A percentile compares a stretch with the other conserved stretches of the same genome.
Conservation (phyloP, 1,140 invertebrate species). For the Hesperophylax magnus region DNA sequence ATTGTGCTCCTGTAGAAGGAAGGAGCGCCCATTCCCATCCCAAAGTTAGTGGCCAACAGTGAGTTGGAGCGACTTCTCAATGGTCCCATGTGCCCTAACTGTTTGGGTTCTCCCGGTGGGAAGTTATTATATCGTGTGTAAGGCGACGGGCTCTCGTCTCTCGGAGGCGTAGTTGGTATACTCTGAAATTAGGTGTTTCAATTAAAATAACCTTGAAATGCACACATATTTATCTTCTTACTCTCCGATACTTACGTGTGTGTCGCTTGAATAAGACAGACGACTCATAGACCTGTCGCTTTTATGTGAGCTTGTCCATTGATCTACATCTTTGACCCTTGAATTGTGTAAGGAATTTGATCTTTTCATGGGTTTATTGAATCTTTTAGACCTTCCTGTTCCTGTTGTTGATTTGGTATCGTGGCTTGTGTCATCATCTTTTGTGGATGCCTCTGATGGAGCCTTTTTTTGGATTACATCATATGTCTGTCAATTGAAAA, state of each 20-base stretch:
- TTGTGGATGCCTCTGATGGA: constrained; percentile 40
- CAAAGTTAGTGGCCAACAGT: constrained; percentile 44
- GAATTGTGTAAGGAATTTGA: constrained; percentile 67
- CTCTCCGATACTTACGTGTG: constrained; percentile 67
- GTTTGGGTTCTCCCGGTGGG: constrained; percentile 39
- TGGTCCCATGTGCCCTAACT: constrained; percentile 49
- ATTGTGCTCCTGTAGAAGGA: constrained; percentile 60
- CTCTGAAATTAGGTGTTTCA: constrained; percentile 56
- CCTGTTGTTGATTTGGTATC: constrained; percentile 44
- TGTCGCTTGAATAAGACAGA: constrained; percentile 76
- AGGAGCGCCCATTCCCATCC: constrained; percentile 40
- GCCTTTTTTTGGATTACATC: constrained; percentile 60
- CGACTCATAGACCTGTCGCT: constrained; percentile 73
- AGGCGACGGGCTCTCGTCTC: constrained; percentile 57
- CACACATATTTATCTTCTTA: background rate
- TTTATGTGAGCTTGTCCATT: constrained; percentile 60
- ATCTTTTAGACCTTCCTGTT: constrained; percentile 49
- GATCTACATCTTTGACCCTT: constrained; percentile 57
- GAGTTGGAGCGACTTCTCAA: constrained; percentile 57
- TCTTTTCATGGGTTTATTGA: constrained; percentile 62
- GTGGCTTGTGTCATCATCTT: constrained; percentile 40
- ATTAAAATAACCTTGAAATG: background rate
- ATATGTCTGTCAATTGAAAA: constrained; percentile 61
- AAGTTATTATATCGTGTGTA: constrained; percentile 50
- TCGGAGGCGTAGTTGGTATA: constrained; percentile 59